Percentiles rank a stretch among this genome's conserved stretches.
These are phyloP conservation scores for Rhadinocentrus ornatus DNA, from an alignment of 2,797 vertebrate species.

Conservation along the genomic window DNA sequence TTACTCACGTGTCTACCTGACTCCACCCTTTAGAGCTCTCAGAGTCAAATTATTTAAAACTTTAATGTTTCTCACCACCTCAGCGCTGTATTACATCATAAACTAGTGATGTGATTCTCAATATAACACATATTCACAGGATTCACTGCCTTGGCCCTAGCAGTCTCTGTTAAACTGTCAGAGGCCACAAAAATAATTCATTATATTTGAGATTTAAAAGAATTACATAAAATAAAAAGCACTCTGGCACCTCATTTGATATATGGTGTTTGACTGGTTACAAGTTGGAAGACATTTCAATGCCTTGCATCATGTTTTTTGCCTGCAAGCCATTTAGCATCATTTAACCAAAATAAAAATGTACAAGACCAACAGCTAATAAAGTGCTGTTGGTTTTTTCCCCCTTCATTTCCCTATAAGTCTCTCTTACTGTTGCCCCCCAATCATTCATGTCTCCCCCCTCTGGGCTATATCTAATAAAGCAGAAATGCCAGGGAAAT, in stretches of 20 bases:
- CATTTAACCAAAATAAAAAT: slow-evolving; percentile 52
- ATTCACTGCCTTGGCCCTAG: neutral
- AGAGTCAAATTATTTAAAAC: neutral
- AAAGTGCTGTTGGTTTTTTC: neutral
- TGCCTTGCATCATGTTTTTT: slow-evolving; percentile 52
- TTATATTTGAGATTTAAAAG: slow-evolving; percentile 12
- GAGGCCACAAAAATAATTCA: neutral
- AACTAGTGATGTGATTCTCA: neutral
- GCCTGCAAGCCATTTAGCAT: slow-evolving; percentile 26
- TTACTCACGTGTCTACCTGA: neutral
- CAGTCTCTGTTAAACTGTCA: neutral
- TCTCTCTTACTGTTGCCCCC: slow-evolving; percentile 9
- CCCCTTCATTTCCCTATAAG: neutral
- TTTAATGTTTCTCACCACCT: neutral
- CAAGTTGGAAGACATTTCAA: slow-evolving; percentile 41
- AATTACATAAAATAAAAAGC: slow-evolving; percentile 13
- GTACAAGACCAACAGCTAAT: slow-evolving; percentile 21
- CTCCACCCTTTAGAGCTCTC: neutral
- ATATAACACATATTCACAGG: neutral
- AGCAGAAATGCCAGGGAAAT: slow-evolving; percentile 74
- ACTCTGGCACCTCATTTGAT: slow-evolving; percentile 29
- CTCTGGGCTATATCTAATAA: slow-evolving; percentile 65
- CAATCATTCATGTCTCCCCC: slow-evolving; percentile 13
- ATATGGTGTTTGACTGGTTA: slow-evolving; percentile 30
- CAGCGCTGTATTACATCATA: slow-evolving; percentile 8